A percentile compares a stretch with the other conserved stretches of the same genome.
phyloP scores from a whole-genome alignment of 2,888 invertebrate genomes.

The Cataglyphis livida region DNA sequence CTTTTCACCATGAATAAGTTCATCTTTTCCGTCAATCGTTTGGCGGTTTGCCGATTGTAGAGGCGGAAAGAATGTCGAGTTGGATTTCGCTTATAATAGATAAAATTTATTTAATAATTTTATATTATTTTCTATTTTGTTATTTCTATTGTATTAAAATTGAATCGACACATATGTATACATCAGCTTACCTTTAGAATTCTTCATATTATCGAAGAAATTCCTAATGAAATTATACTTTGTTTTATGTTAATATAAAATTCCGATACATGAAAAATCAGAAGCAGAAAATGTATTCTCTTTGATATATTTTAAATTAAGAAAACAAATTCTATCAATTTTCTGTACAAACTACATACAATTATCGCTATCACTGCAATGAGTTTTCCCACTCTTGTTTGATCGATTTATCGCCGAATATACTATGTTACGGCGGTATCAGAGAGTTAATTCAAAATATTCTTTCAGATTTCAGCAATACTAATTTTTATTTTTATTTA shows the following conservation, averaged over 20 bases:
- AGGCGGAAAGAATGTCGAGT: background rate
- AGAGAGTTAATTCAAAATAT: background rate
- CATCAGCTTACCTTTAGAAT: slow-evolving; percentile 8
- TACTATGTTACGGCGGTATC: background rate
- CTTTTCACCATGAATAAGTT: background rate
- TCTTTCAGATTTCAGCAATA: background rate
- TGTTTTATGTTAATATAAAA: background rate
- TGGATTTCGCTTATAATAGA: background rate
- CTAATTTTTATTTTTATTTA: background rate
- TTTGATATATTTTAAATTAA: background rate
- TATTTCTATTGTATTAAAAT: background rate
- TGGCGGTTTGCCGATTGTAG: background rate
- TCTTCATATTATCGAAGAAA: background rate
- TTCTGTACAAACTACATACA: background rate
- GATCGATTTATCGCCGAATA: slow-evolving; percentile 15
- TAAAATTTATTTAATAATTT: slow-evolving; percentile 11
- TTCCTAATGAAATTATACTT: background rate
- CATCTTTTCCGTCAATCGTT: background rate
- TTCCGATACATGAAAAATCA: background rate
- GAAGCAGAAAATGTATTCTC: background rate
- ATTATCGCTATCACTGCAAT: background rate
- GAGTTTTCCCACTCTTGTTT: slow-evolving; percentile 4
- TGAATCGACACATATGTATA: background rate
- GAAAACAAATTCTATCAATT: background rate
- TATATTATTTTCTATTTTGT: background rate